These are phyloP conservation scores for Chitala chitala DNA, from an alignment of 2,113 vertebrate genomes.

Conservation along the genomic window DNA sequence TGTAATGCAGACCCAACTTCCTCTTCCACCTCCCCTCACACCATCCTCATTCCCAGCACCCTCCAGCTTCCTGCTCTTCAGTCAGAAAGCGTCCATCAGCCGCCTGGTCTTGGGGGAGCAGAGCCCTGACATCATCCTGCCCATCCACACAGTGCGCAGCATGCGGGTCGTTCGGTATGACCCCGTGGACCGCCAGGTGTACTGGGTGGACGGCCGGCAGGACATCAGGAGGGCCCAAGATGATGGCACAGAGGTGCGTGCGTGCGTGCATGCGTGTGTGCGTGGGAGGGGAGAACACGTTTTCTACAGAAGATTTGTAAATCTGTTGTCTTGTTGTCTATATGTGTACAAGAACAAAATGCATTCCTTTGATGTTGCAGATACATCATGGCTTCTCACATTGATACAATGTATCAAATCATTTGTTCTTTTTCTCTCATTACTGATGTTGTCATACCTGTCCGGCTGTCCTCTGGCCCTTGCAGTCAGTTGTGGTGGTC, in stretches of 20 bases:
- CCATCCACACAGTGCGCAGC: conserved; percentile 79
- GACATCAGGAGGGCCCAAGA: conserved; percentile 81
- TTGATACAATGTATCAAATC: neutral
- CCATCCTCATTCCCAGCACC: conserved; percentile 63
- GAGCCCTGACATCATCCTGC: conserved; percentile 88
- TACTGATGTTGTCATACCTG: neutral
- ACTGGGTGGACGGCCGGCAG: conserved; percentile 90
- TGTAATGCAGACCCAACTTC: neutral
- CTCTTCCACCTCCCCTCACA: neutral
- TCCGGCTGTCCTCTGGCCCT: neutral
- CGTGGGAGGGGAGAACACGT: neutral
- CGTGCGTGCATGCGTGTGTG: neutral
- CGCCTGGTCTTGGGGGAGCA: conserved; percentile 87
- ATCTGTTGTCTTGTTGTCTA: too few species aligned
- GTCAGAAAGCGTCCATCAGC: conserved; percentile 87
- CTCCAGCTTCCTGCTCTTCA: conserved; percentile 84
- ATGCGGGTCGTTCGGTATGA: conserved; percentile 83
- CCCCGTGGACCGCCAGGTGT: conserved; percentile 77
- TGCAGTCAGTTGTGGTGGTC: conserved; percentile 72
- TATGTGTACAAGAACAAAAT: too few species aligned
- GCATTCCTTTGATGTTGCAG: too few species aligned
- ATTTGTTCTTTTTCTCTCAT: neutral
- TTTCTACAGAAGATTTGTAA: too few species aligned
- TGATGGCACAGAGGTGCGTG: conserved; percentile 78
- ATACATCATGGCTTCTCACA: neutral